Base-by-base conservation (phyloP, 2,797 vertebrate species). In the Holocentrus rufus region DNA sequence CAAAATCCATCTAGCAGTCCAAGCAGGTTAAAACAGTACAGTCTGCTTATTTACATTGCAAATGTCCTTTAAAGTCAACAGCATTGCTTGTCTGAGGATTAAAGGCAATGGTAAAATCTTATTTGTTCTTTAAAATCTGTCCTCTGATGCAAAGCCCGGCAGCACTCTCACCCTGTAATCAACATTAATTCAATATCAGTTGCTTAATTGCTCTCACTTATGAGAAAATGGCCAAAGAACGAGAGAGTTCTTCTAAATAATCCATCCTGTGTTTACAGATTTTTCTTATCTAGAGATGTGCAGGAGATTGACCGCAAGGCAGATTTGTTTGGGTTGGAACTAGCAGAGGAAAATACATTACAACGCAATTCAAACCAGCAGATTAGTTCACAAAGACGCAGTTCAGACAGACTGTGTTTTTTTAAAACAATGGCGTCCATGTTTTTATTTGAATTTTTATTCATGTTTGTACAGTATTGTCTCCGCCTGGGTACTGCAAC, bases 131-230 rank as follows among this genome's bases (percentile, higher is more conserved):
- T 52, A 30, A 27, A 27, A 59, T 44, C n/a, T 15, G 42, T 49
- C 46, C 46, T 80, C 63, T 56, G 39, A 56, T 65, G 9, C 44
- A 83, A 72, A 68, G 25, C 74, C 59, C 7, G 0, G 76, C 49
- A 59, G 47, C 30, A n/a, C 72, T 70, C 71, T 73, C 55, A 66
- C 61, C 36, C 56, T 72, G 53, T 44, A 59, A 52, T 76, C 22
- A 73, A 72, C 61, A 61, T 68, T 50, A 57, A 64, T 77, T 78
- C 69, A 77, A 63, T 80, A 84, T 77, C 1, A 78, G 71, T 82
- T 75, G 79, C 80, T 63, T 84, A 79, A 87, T 78, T 85, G 68
- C 47, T 61, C 74, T 79, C 46, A 76, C 49, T 82, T 86, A 72
- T 2, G 20, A 65, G 65, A 42, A 74, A 71, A 76, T 73, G 76